These are phyloP conservation scores for Oceanodroma leucorhoa DNA, from an alignment of 2,797 vertebrate species.

Conservation along the genomic window DNA sequence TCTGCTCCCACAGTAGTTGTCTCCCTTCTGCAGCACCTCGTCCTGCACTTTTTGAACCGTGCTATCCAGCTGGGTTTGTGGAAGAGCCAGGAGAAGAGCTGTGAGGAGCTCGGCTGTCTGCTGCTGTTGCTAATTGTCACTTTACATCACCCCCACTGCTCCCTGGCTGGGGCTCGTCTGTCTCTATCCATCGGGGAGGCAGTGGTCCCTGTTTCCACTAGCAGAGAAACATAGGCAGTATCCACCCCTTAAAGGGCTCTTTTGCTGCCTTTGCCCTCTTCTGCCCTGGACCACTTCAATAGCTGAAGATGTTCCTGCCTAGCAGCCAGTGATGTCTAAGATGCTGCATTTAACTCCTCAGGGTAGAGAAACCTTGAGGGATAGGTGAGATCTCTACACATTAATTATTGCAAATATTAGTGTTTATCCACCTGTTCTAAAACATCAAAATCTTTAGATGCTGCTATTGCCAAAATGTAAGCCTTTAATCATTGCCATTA, in stretches of 20 bases:
- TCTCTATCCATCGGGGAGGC: not conserved
- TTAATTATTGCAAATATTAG: not conserved
- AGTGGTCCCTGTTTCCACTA: not conserved
- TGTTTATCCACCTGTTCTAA: not conserved
- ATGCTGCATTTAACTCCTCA: not conserved
- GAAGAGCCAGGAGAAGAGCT: not conserved
- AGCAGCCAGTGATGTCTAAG: not conserved
- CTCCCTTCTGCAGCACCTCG: not conserved
- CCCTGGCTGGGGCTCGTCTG: not conserved
- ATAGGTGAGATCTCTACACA: not conserved
- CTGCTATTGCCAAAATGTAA: not conserved
- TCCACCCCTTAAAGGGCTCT: not conserved
- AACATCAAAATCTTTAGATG: not conserved
- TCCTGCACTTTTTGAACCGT: not conserved
- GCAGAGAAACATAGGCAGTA: not conserved
- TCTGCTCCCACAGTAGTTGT: not conserved
- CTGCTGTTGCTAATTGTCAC: not conserved
- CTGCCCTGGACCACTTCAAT: not conserved
- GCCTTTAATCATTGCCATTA: not conserved
- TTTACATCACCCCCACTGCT: fast-evolving
- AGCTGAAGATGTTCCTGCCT: not conserved
- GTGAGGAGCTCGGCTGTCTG: not conserved
- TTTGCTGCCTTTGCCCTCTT: not conserved
- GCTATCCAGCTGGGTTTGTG: not conserved
- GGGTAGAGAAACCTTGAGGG: not conserved